Evolutionary conservation across 2,888 invertebrate species (phyloP).

Genomic region (Zonitis immaculata): DNA sequence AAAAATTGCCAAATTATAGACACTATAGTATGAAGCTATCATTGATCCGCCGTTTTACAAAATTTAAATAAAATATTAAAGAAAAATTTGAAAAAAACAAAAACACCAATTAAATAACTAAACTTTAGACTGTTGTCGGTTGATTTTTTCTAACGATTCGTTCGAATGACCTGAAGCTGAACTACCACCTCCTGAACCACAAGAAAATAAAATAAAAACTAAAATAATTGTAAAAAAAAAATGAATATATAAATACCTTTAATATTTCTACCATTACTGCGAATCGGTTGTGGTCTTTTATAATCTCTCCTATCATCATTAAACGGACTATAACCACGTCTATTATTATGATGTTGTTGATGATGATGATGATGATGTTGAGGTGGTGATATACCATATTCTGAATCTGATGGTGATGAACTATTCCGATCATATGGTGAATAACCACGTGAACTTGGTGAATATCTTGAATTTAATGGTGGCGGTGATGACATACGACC

Average conservation of each 20-base stretch:
- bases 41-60: slow-evolving; percentile 1
- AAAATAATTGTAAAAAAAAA: neutral
- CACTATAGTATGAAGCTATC: neutral
- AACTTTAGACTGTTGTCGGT: slow-evolving; percentile 41
- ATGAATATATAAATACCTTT: slow-evolving; percentile 5
- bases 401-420: slow-evolving; percentile 56
- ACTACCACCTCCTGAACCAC: slow-evolving; percentile 39
- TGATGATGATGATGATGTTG: slow-evolving; percentile 28
- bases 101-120: slow-evolving; percentile 30
- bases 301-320: slow-evolving; percentile 42
- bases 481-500: slow-evolving; percentile 55
- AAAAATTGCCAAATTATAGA: slow-evolving; percentile 14
- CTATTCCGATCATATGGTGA: slow-evolving; percentile 57
- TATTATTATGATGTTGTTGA: slow-evolving; percentile 24
- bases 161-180: slow-evolving; percentile 60
- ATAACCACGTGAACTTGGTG: slow-evolving; percentile 49
- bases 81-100: slow-evolving; percentile 15
- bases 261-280: slow-evolving; percentile 36
- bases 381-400: slow-evolving; percentile 58
- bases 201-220: neutral
- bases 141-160: slow-evolving; percentile 51
- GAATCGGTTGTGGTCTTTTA: slow-evolving; percentile 36
- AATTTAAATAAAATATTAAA: neutral
- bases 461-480: slow-evolving; percentile 50
- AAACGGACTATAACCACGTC: slow-evolving; percentile 48